A percentile compares a stretch with the other conserved stretches of the same genome.
Evolutionary conservation across 2,797 vertebrate genomes (phyloP).

Genomic region (Rhodeus uyekii): DNA sequence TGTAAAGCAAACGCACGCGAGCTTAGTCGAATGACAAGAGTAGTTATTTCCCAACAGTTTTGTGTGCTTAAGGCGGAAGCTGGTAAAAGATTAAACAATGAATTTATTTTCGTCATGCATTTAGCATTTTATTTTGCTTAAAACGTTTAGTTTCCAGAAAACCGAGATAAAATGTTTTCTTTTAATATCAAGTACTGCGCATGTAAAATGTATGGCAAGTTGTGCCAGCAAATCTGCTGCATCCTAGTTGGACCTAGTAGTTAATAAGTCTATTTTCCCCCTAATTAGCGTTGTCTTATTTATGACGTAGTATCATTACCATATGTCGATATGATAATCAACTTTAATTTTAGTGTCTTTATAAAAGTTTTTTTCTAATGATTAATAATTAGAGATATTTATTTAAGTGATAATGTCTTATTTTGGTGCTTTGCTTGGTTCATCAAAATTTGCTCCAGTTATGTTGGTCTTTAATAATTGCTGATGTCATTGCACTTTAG

Average conservation of each 20-base stretch:
- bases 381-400: background rate
- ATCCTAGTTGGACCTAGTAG: too few species aligned
- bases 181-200: too few species aligned
- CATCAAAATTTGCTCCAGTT: background rate
- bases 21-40: background rate
- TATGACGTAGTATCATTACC: background rate
- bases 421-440: background rate
- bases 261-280: too few species aligned
- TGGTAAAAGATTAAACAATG: background rate
- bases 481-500: background rate
- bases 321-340: background rate
- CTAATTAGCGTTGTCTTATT: background rate
- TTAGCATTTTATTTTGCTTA: background rate
- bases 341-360: background rate
- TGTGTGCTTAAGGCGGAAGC: conserved; percentile 1
- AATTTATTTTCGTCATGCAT: background rate
- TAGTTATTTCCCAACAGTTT: background rate
- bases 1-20: background rate
- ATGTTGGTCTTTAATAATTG: background rate
- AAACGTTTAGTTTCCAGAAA: background rate
- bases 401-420: background rate
- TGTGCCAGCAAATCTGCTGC: background rate
- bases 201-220: background rate
- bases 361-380: background rate
- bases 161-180: too few species aligned